Evolutionary conservation across 2,113 vertebrate species (phyloP).

Genomic region (Hypomesus transpacificus): DNA sequence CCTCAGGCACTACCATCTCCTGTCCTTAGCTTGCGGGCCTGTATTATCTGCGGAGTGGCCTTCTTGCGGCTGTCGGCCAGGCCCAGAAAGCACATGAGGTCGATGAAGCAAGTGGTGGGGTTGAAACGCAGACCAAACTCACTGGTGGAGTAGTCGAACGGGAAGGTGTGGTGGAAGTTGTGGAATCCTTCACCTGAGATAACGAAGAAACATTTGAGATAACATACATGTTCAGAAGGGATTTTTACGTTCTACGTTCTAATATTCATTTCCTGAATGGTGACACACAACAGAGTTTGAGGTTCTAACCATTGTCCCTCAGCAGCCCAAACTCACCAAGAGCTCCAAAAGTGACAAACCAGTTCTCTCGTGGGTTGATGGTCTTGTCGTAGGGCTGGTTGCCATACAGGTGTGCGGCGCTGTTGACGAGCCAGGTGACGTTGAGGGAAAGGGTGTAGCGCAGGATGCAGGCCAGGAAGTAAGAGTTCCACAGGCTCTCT

Average conservation of each 20-base stretch:
- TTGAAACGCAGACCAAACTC: constrained; percentile 80
- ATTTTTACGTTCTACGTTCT: neutral
- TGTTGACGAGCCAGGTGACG: constrained; percentile 78
- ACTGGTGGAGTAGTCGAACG: constrained; percentile 79
- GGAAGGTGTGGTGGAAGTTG: constrained; percentile 85
- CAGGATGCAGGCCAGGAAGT: constrained; percentile 77
- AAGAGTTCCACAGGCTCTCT: constrained; percentile 78
- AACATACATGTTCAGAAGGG: neutral
- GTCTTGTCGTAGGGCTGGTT: constrained; percentile 74
- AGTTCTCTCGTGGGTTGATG: constrained; percentile 77
- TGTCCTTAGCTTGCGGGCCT: constrained; percentile 74
- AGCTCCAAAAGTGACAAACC: constrained; percentile 70
- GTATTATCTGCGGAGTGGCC: constrained; percentile 68
- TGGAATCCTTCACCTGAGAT: constrained; percentile 78
- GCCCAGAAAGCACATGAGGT: constrained; percentile 80
- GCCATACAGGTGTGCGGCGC: constrained; percentile 77
- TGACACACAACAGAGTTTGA: neutral
- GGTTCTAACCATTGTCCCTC: neutral
- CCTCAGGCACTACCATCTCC: constrained; percentile 74
- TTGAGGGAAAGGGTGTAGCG: constrained; percentile 77
- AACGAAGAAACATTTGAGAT: neutral
- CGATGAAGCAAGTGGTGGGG: constrained; percentile 83
- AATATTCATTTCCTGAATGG: neutral
- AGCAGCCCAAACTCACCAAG: constrained; percentile 60
- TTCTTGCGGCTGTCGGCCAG: constrained; percentile 74